Conservation (phyloP, 2,113 vertebrate genomes). For the Leuciscus idus region DNA sequence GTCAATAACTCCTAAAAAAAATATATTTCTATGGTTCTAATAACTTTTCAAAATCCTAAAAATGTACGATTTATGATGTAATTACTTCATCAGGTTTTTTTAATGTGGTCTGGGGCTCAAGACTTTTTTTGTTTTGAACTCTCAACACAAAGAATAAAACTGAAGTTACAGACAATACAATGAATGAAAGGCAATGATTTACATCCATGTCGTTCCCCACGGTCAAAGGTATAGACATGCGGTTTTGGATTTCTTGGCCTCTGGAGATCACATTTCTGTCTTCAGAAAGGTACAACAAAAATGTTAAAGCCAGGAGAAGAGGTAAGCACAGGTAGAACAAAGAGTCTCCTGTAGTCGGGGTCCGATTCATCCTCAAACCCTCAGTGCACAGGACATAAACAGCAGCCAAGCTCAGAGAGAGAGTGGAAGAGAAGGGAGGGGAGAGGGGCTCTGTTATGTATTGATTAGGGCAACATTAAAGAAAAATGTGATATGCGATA, state of each 20-base stretch:
- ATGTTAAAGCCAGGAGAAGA: conserved; percentile 61
- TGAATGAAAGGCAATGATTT: conserved; percentile 11
- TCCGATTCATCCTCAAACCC: conserved; percentile 61
- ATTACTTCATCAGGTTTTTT: neutral
- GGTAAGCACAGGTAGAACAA: conserved; percentile 65
- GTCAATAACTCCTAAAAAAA: neutral
- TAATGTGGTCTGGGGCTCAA: neutral
- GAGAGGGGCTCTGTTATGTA: neutral
- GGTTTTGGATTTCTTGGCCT: conserved; percentile 19
- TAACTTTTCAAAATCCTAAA: neutral
- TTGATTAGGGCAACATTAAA: too few species aligned
- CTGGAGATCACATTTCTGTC: conserved; percentile 59
- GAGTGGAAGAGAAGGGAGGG: neutral
- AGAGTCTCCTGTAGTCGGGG: conserved; percentile 63
- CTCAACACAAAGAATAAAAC: neutral
- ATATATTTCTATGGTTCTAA: neutral
- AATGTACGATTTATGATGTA: neutral
- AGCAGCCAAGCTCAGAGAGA: conserved; percentile 9
- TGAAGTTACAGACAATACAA: neutral
- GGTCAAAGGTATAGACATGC: neutral
- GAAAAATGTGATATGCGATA: too few species aligned
- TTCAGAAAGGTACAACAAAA: conserved; percentile 66
- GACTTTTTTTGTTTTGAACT: neutral
- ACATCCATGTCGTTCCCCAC: conserved; percentile 11
- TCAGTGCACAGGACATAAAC: conserved; percentile 60